Evolutionary conservation across 2,888 invertebrate species (phyloP).

Genomic region (Phlogophora meticulosa): DNA sequence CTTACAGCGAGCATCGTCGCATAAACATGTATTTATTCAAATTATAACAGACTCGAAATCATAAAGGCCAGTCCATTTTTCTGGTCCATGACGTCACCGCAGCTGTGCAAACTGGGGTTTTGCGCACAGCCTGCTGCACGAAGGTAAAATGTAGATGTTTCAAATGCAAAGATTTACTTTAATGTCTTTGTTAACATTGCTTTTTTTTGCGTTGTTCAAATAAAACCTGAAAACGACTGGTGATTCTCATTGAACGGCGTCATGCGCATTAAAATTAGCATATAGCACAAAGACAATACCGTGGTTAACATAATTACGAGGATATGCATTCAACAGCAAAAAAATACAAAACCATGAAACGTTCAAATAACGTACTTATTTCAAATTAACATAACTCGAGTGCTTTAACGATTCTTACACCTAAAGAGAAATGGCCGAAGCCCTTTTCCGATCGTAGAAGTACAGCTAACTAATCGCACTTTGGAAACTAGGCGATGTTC

Average conservation of each 20-base stretch:
- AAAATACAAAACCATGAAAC: constrained; percentile 37
- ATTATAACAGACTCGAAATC: constrained; percentile 53
- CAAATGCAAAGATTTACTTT: constrained; percentile 44
- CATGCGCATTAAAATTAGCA: constrained; percentile 40
- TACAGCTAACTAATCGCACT: constrained; percentile 62
- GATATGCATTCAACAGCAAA: constrained; percentile 23
- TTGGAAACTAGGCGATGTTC: constrained; percentile 73
- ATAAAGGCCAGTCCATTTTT: constrained; percentile 62
- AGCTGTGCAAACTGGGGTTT: constrained; percentile 74
- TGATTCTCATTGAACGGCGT: constrained; percentile 24
- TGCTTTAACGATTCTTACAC: constrained; percentile 30
- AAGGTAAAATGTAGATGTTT: constrained; percentile 34
- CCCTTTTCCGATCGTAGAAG: constrained; percentile 54
- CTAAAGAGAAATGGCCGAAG: constrained; percentile 47
- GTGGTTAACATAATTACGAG: constrained; percentile 25
- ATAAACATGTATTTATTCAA: constrained; percentile 54
- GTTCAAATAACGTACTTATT: constrained; percentile 35
- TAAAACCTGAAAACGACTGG: constrained; percentile 29
- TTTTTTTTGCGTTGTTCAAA: constrained; percentile 20
- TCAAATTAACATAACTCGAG: constrained; percentile 38
- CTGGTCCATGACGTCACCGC: constrained; percentile 72
- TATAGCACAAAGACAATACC: constrained; percentile 51
- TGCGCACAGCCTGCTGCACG: constrained; percentile 69
- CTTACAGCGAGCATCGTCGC: constrained; percentile 31
- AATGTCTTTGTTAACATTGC: constrained; percentile 55